Base-by-base conservation (phyloP, 2,113 vertebrate genomes). In the Ibidorhyncha struthersii region DNA sequence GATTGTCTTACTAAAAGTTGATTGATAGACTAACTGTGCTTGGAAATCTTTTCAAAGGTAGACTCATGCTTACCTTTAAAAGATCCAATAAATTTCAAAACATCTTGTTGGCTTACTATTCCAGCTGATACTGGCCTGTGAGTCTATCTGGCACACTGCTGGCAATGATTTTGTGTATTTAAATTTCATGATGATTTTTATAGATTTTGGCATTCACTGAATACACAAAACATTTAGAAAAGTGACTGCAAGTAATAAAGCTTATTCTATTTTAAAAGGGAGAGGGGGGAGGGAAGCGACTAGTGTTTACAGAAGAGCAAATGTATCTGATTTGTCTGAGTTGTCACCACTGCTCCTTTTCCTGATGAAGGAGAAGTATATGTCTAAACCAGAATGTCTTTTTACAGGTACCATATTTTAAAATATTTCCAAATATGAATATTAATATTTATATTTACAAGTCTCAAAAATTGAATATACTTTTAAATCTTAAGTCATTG, bases 211-310 rank as follows among this genome's bases (percentile, higher is more conserved):
- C 20, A 9, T 73, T 73, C 2, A 4, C 30, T 79, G 61, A 62
- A 36, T 59, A 21, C 12, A 76, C 2, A 36, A 32, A 86, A 27
- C 27, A 19, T 41, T 11, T 10, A 47, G 34, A 76, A 65, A 67
- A 69, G 15, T 41, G 23, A 56, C 40, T 76, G 22, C 5, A 50
- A 43, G 4, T 77, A 67, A 65, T 82, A 53, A 74, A 74, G 4
- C 7, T 92, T 38, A 14, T 2, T 72, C 19, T 67, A 0, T 63
- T 50, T 50, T 82, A 41, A 66, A 26, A 9, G 6, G 3, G 12
- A 4, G 14, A 8, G 13, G 7, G 9, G 16, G 2, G 8, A 3
- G 5, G 12, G 6, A 4, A 16, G 14, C 34, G n/a, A 32, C 22
- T 29, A 45, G 6, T 41, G 8, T 80, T 82, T 76, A n/a, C 17